phyloP scores from a whole-genome alignment of 2,888 invertebrate genomes.

The Aromia moschata region DNA sequence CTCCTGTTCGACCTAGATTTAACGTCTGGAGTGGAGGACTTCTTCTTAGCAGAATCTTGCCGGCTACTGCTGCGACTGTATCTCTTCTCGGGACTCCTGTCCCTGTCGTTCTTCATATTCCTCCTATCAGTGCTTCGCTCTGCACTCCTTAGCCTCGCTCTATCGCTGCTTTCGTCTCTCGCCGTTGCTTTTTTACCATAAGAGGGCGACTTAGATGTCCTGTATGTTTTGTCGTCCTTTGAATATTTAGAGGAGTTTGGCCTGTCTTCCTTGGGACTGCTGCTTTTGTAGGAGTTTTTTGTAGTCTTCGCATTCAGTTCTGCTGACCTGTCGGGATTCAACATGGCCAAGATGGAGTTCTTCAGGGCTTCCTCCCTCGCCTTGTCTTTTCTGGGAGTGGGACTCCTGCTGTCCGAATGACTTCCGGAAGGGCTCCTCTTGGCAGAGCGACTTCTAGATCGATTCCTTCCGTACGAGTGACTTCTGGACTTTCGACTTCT shows the following conservation, averaged over 20 bases:
- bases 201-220: slow-evolving; percentile 5
- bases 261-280: background rate
- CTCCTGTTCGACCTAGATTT: slow-evolving; percentile 29
- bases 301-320: slow-evolving; percentile 4
- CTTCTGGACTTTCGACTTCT: background rate
- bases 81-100: slow-evolving; percentile 26
- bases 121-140: slow-evolving; percentile 43
- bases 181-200: background rate
- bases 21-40: slow-evolving; percentile 32
- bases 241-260: background rate
- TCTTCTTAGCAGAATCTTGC: slow-evolving; percentile 27
- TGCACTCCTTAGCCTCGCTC: background rate
- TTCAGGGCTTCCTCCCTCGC: slow-evolving; percentile 22
- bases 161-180: background rate
- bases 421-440: background rate
- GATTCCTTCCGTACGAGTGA: background rate
- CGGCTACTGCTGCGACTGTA: slow-evolving; percentile 15
- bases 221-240: background rate
- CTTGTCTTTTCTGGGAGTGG: background rate
- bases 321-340: slow-evolving; percentile 20
- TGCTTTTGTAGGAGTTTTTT: background rate
- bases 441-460: background rate
- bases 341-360: slow-evolving; percentile 23
- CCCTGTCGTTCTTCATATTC: slow-evolving; percentile 45
- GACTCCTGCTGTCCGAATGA: background rate